A percentile compares a stretch with the other conserved stretches of the same genome.
Evolutionary conservation across 37 sponge, comb jelly and placozoan genomes (phyloP).

Genomic region (Trichoplax adhaerens): DNA sequence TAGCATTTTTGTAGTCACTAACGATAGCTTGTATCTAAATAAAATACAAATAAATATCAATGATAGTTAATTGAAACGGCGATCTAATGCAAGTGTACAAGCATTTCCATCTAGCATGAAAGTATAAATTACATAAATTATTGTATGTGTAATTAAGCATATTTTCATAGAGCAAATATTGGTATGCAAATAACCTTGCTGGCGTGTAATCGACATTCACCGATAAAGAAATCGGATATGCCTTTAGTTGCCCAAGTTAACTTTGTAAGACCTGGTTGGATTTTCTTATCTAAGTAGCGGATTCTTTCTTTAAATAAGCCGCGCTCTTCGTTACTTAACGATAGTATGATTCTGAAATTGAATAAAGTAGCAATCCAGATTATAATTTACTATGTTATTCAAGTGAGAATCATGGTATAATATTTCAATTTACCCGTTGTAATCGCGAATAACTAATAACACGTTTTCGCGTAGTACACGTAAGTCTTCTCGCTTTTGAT

Average conservation of each 20-base stretch:
- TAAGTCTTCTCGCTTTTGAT: slow-evolving; percentile 63
- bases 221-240: slow-evolving; percentile 58
- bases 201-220: slow-evolving; percentile 72
- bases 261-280: slow-evolving; percentile 83
- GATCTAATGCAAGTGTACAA: no score
- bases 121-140: no score
- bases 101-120: no score
- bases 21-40: slow-evolving; percentile 26
- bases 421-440: slow-evolving; percentile 41
- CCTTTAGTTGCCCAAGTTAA: slow-evolving; percentile 93
- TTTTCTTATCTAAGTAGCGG: slow-evolving; percentile 70
- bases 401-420: no score
- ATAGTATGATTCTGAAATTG: slow-evolving; percentile 34
- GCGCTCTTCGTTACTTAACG: slow-evolving; percentile 59
- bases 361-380: background rate
- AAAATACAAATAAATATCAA: no score
- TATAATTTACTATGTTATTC: no score
- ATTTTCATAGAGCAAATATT: no score
- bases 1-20: slow-evolving; percentile 59
- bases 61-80: no score
- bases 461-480: slow-evolving; percentile 85
- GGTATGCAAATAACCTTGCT: slow-evolving; percentile 16
- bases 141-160: no score
- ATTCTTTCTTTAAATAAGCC: slow-evolving; percentile 68
- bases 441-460: slow-evolving; percentile 80